Conservation (phyloP, 92 coral and sea anemone species). For the Phenganax subtilis region DNA sequence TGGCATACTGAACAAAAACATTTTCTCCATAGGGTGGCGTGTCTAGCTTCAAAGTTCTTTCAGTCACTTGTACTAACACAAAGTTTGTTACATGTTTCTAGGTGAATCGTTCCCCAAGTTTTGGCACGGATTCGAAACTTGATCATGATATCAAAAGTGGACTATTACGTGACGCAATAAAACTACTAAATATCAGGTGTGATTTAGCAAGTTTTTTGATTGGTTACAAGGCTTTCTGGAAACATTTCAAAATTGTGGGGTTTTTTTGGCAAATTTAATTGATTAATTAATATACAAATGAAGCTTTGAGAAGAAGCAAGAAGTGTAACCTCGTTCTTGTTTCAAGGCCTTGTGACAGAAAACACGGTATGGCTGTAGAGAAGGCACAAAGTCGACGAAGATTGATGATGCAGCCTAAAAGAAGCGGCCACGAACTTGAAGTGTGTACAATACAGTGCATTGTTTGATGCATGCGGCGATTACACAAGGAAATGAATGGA, state of each 20-base stretch:
- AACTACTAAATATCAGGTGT: conserved; percentile 83
- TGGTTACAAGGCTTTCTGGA: not conserved
- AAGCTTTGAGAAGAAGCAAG: not conserved
- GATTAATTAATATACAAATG: not conserved
- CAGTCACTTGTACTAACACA: too few species aligned
- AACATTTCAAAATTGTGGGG: not conserved
- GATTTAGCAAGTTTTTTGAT: conserved; percentile 3
- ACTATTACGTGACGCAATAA: conserved; percentile 70
- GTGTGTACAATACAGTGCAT: conserved; percentile 46
- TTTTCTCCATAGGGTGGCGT: too few species aligned
- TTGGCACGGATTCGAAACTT: conserved; percentile 93
- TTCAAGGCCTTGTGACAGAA: conserved; percentile 69
- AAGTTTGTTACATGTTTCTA: conserved; percentile 2
- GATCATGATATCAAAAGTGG: conserved; percentile 90
- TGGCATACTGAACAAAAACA: too few species aligned
- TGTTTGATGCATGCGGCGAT: not conserved
- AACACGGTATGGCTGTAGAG: conserved; percentile 82
- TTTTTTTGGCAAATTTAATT: not conserved
- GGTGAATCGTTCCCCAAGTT: conserved; percentile 98
- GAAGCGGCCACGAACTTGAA: conserved; percentile 74
- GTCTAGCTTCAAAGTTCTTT: too few species aligned
- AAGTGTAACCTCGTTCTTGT: not conserved
- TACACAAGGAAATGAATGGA: too few species aligned
- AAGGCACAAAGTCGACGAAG: conserved; percentile 85
- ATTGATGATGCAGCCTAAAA: conserved; percentile 69